Conservation (phyloP, 2,113 vertebrate genomes). For the Burhinus oedicnemus region DNA sequence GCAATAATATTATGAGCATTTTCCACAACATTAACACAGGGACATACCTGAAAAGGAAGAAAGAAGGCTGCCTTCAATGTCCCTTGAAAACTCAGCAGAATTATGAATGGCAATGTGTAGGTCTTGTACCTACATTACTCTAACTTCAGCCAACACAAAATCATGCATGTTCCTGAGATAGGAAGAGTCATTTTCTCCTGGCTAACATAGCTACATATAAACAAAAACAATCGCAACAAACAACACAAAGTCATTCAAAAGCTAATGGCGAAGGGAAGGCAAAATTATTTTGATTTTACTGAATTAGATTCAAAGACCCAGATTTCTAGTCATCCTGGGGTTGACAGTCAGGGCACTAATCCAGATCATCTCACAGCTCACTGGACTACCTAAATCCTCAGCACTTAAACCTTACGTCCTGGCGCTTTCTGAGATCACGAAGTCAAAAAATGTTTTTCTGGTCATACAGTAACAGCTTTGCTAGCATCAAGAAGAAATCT, state of each 20-base stretch:
- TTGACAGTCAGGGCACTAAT: background rate
- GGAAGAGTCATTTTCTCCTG: background rate
- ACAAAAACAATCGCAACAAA: background rate
- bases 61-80: background rate
- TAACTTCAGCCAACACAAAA: background rate
- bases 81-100: background rate
- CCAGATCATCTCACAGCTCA: conserved; percentile 36
- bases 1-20: background rate
- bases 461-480: background rate
- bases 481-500: background rate
- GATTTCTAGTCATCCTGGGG: background rate
- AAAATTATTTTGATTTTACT: background rate
- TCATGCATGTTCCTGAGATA: background rate
- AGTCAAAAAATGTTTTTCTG: background rate
- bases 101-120: background rate
- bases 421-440: background rate
- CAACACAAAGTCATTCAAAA: background rate
- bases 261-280: background rate
- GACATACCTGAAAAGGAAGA: background rate
- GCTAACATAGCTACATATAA: background rate
- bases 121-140: background rate
- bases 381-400: conserved; percentile 35
- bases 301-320: background rate
- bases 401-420: conserved; percentile 27
- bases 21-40: background rate